Evolutionary conservation across 2,113 vertebrate genomes (phyloP), one percentile per base, ranked within the genome.

Genomic region (Perognathus longimembris): DNA sequence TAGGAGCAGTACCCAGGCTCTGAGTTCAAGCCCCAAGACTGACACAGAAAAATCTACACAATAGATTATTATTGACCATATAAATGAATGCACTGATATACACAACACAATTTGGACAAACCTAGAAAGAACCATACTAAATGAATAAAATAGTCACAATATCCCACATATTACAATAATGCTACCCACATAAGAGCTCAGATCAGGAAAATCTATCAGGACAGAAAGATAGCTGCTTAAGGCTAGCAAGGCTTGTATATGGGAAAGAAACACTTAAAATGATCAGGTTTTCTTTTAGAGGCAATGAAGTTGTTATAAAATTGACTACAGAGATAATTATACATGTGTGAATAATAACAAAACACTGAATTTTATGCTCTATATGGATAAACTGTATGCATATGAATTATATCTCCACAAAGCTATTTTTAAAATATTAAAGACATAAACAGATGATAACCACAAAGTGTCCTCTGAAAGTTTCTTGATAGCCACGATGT

Each of bases 71-170:
- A 38, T 34, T 67, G 38, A 18, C 38, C 26, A 87, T 32, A n/a
- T 75, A 92, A 69, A 91, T 10, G 26, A 89, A 71, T 20, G 3
- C 10, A 70, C n/a, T 63, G 21, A 83, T 32, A 67, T 0, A 92
- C 34, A 36, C 4, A n/a, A n/a, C 34, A n/a, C 34, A 11, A 57
- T 8, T 74, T 70, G 24, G 8, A 61, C 14, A 28, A n/a, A 77
- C 22, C 42, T 70, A 28, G 14, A 80, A 89, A 79, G 67, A 17
- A 54, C 7, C 28, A 64, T 32, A 32, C 18, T 45, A n/a, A 89
- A 28, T 54, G 36, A 63, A 81, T 85, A 59, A 69, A 92, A 17
- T 2, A 76, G 91, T 50, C 36, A 84, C 45, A 92, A n/a, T 94
- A 50, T 54, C 18, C 21, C 22, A 87, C 28, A 11, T 3, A 59